These are phyloP conservation scores for Zelostemma sp. DNA, from an alignment of 1,140 invertebrate species.

Conservation along the genomic window DNA sequence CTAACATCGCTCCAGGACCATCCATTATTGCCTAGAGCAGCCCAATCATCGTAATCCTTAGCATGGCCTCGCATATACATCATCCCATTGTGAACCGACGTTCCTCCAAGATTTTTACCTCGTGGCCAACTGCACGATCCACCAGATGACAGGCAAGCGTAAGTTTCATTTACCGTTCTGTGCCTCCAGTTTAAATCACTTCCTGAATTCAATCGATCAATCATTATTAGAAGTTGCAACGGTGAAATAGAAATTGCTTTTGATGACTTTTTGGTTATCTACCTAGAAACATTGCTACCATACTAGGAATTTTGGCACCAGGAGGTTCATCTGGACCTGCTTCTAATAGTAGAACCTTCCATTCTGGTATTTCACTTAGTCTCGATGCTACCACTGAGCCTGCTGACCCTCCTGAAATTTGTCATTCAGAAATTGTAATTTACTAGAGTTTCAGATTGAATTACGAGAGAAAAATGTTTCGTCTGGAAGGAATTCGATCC, in stretches of 20 bases:
- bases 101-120: conserved; percentile 86
- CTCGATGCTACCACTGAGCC: conserved; percentile 80
- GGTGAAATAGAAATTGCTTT: conserved; percentile 1
- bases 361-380: conserved; percentile 72
- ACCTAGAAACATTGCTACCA: conserved; percentile 85
- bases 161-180: conserved; percentile 85
- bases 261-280: conserved; percentile 14
- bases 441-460: too few species aligned
- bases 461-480: too few species aligned
- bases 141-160: conserved; percentile 81
- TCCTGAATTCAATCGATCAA: conserved; percentile 52
- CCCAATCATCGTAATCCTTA: conserved; percentile 83
- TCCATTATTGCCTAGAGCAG: conserved; percentile 82
- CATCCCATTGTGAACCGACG: conserved; percentile 83
- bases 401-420: conserved; percentile 70
- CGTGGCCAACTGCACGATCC: conserved; percentile 86
- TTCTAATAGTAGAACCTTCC: conserved; percentile 72
- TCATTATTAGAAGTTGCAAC: neutral
- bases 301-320: conserved; percentile 83
- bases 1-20: conserved; percentile 88
- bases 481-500: too few species aligned
- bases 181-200: conserved; percentile 89
- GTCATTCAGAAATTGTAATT: neutral
- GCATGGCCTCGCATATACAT: conserved; percentile 83
- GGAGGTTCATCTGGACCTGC: conserved; percentile 83